Evolutionary conservation across 1,140 invertebrate genomes (phyloP), one percentile per base, ranked within the genome.

Genomic region (Drosophila mayri): DNA sequence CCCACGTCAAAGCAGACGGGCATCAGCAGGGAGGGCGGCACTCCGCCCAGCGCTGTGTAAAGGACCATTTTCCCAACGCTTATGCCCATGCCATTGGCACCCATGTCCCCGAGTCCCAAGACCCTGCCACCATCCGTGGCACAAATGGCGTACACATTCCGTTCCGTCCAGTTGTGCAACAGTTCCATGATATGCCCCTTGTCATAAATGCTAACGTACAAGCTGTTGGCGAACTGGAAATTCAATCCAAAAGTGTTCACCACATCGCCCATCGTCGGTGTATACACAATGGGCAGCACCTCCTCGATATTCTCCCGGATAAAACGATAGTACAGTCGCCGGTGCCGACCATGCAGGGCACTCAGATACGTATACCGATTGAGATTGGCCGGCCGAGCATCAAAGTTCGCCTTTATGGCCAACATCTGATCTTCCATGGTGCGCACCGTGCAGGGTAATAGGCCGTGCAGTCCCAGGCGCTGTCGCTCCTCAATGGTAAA

Each of bases 141-240:
- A 16, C 98, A 97, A 76, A 99, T 96, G 1, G 98, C 98, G 72
- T 97, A 94, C 1, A 99, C 96, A 87, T 98, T 96, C n/a, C 20
- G 14, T 0, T 66, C 44, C 0, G 35, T 47, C 81, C 81, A 84
- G 18, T 84, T 84, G 38, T 65, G 61, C 11, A 98, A 84, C 4
- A 98, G 95, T 47, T 98, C 96, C 84, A 96, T 96, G 4, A 99
- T 94, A 93, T 99, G 97, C 11, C 97, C 98, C 83, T 96, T 96
- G 92, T 99, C 99, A 90, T 99, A 95, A 46, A 99, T 99, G 30
- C 98, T 98, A 79, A 99, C 97, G 90, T 98, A 99, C 18, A 99
- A 94, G 10, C 99, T 99, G 49, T 97, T 95, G 0, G 99, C 98
- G 18, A 61, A 38, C 32, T 76, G 61, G 38, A 79, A 91, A 11